Conservation (phyloP, 2,888 invertebrate species). For the Tachina fera region DNA sequence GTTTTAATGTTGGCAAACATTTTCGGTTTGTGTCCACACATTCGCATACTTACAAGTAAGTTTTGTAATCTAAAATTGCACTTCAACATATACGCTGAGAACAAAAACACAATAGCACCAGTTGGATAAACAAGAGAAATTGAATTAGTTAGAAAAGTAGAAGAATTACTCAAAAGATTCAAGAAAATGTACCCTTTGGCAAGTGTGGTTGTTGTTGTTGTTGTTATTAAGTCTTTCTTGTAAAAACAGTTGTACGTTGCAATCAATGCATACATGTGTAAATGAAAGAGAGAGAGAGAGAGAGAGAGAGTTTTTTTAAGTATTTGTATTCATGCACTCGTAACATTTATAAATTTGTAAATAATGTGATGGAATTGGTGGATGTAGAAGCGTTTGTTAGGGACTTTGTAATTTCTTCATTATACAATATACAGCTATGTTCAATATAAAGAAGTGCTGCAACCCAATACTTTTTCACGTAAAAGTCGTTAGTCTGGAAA, state of each 20-base stretch:
- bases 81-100: not conserved
- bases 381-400: no score
- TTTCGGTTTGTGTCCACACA: no score
- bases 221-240: constrained; percentile 15
- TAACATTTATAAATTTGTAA: constrained; percentile 17
- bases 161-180: not conserved
- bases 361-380: not conserved
- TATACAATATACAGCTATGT: no score
- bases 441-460: no score
- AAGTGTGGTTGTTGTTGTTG: constrained; percentile 27
- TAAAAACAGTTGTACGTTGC: constrained; percentile 7
- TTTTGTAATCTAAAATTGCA: not conserved
- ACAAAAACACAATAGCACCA: not conserved
- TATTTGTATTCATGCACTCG: constrained; percentile 21
- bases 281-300: no score
- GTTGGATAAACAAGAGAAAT: not conserved
- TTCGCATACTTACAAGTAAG: not conserved
- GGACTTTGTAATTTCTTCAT: not conserved
- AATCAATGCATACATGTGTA: not conserved
- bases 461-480: no score
- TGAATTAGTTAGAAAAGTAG: constrained; percentile 10
- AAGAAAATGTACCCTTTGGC: constrained; percentile 50
- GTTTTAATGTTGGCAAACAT: no score
- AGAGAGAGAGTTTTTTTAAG: no score
- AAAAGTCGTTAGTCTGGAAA: no score